phyloP scores from a whole-genome alignment of 2,888 invertebrate genomes.

The Ormyrus thymus region DNA sequence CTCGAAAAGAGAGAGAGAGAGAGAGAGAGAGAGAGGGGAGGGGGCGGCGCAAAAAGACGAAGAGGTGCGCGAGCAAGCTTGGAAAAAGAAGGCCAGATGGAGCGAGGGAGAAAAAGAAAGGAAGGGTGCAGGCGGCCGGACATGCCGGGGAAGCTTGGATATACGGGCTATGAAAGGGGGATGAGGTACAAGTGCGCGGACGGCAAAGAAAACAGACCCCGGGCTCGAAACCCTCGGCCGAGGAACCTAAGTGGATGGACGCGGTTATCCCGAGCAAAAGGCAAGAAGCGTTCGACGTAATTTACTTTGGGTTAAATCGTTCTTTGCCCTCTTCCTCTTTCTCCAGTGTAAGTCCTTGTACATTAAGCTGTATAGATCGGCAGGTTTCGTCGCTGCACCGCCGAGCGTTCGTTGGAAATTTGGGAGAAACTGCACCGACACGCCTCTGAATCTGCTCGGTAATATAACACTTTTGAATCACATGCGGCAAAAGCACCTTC shows the following conservation, averaged over 20 bases:
- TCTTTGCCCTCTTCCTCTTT: conserved; percentile 46
- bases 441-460: conserved; percentile 13
- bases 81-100: no score
- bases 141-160: background rate
- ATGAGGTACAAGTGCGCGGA: background rate
- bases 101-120: no score
- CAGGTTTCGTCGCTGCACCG: background rate
- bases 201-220: conserved; percentile 8
- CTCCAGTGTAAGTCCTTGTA: no score
- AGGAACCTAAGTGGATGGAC: conserved; percentile 51
- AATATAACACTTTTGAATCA: background rate
- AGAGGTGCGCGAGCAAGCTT: background rate
- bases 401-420: background rate
- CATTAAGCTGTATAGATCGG: no score
- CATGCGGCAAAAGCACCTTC: no score
- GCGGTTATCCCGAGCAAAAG: conserved; percentile 43
- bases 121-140: no score
- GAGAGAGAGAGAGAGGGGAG: background rate
- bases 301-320: conserved; percentile 64
- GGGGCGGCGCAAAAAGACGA: conserved; percentile 8
- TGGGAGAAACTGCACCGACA: background rate
- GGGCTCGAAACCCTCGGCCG: background rate
- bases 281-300: conserved; percentile 60
- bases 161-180: conserved; percentile 16
- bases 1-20: conserved; percentile 7